Conservation (phyloP, 2,113 vertebrate species). For the Ammodytes dubius region DNA sequence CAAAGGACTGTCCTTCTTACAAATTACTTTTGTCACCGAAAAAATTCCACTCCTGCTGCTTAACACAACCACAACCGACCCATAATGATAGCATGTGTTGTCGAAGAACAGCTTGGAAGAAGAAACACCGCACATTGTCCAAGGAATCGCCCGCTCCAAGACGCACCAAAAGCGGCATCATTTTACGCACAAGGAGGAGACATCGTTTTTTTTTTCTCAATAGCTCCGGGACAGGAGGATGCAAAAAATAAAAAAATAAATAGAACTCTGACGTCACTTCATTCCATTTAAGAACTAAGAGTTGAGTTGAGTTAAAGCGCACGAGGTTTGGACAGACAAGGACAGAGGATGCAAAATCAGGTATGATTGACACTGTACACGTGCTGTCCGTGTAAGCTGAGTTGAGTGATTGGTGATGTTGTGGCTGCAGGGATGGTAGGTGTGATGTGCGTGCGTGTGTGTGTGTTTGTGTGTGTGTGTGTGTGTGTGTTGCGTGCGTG, state of each 20-base stretch:
- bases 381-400: too few species aligned
- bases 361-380: too few species aligned
- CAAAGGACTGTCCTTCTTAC: too few species aligned
- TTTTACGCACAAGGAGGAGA: slow-evolving; percentile 75
- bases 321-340: background rate
- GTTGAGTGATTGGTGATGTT: too few species aligned
- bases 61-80: slow-evolving; percentile 58
- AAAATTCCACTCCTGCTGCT: slow-evolving; percentile 71
- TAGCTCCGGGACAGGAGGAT: slow-evolving; percentile 19
- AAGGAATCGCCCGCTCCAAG: slow-evolving; percentile 56
- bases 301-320: background rate
- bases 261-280: background rate
- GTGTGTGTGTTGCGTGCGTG: too few species aligned
- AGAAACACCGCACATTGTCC: slow-evolving; percentile 55
- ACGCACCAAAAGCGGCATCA: slow-evolving; percentile 67
- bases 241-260: background rate
- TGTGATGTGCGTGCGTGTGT: too few species aligned
- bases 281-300: background rate
- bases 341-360: too few species aligned
- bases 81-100: too few species aligned
- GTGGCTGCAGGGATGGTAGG: too few species aligned
- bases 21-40: slow-evolving; percentile 76
- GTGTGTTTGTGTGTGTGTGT: too few species aligned
- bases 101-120: slow-evolving; percentile 57
- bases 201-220: slow-evolving; percentile 38